Evolutionary conservation across 2,888 invertebrate genomes (phyloP), one percentile per base, ranked within the genome.

Genomic region (Papilio demoleus): DNA sequence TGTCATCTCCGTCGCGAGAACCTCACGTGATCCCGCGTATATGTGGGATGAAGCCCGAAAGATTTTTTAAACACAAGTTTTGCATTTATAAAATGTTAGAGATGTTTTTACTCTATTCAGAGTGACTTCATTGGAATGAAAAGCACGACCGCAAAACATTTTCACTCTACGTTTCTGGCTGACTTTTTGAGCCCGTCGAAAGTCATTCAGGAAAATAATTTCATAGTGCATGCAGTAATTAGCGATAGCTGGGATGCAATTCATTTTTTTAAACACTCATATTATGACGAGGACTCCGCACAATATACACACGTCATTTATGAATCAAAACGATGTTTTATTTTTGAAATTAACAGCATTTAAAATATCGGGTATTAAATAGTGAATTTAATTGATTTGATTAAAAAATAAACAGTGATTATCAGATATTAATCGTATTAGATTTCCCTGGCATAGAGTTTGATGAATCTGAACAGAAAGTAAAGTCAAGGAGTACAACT

Each of bases 201-300:
- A 53, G 68, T 34, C 24, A 50, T 68, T 65, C 53, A 53, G 68
- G 17, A 65, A 60, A 68, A 68, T 42, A 31, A 59, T 64, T 65
- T 60, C 40, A 64, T 31, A 40, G 42, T 65, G 60, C 65, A n/a
- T 60, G 64, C 36, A 50, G 68, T 68, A 68, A 68, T 68, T 68
- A 68, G 68, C 68, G 53, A 40, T 53, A 6, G 53, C 31, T 59
- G 40, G 47, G 38, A 14, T 40, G 50, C 27, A 27, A 67, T 61
- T 53, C 50, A 60, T 68, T 64, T 19, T 45, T 64, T 65, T 60
- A 68, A 53, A 40, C 11, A 27, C n/a, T 38, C 47, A 58, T 53
- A 42, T 50, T 40, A 68, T 53, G n/a, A 61, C 19, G 40, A 40
- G 6, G 50, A 53, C 24, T 66, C 11, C n/a, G 19, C 34, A 19